Conservation (phyloP, 2,113 vertebrate genomes). For the Ochotona princeps region DNA sequence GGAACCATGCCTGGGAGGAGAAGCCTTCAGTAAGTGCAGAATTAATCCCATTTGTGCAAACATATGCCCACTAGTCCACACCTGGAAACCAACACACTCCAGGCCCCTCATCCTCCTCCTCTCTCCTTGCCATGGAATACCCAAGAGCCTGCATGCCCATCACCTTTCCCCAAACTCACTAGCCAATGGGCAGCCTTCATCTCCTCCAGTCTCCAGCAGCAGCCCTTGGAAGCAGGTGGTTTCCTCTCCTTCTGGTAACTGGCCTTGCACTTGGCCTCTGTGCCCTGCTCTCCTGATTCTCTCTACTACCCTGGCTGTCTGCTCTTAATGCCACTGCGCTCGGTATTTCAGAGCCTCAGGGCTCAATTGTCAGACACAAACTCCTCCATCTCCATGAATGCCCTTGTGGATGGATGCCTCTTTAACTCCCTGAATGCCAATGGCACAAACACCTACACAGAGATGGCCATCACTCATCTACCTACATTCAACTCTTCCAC, state of each 20-base stretch:
- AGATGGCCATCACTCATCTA: neutral
- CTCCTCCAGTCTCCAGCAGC: neutral
- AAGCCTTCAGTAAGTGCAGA: neutral
- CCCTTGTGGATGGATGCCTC: neutral
- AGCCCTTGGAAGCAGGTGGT: neutral
- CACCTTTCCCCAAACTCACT: fast-evolving
- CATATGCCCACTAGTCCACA: no score
- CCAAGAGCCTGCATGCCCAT: neutral
- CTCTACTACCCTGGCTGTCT: neutral
- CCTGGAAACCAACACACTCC: neutral
- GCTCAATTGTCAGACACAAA: neutral
- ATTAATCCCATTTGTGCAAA: neutral
- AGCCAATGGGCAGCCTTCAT: neutral
- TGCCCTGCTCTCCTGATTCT: neutral
- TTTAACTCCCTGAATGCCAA: neutral
- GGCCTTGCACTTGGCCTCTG: neutral
- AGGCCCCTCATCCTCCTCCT: neutral
- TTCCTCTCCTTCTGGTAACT: neutral
- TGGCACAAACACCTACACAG: neutral
- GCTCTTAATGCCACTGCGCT: neutral
- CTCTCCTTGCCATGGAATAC: neutral
- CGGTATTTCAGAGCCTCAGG: neutral
- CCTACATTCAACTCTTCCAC: neutral
- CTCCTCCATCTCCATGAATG: neutral
- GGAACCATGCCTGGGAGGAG: neutral